phyloP scores from a whole-genome alignment of 2,797 vertebrate species.

The Xenops minutus region DNA sequence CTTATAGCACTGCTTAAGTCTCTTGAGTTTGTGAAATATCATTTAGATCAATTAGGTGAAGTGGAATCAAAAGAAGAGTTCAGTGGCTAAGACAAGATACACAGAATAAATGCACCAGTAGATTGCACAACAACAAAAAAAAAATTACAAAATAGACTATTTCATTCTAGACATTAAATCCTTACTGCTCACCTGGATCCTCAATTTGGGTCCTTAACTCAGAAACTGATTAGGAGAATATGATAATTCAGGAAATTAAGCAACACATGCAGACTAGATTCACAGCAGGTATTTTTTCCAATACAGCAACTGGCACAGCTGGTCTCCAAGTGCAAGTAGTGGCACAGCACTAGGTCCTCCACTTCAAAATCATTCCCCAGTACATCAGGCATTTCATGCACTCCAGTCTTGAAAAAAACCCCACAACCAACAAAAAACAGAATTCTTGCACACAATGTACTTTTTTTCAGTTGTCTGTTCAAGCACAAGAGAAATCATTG shows the following conservation, averaged over 20 bases:
- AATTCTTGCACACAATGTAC: neutral
- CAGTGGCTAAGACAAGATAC: slow-evolving; percentile 34
- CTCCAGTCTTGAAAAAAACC: slow-evolving; percentile 3
- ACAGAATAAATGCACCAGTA: neutral
- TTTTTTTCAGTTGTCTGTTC: slow-evolving; percentile 18
- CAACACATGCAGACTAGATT: slow-evolving; percentile 68
- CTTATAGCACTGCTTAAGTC: slow-evolving; percentile 41
- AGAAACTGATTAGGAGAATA: slow-evolving; percentile 74
- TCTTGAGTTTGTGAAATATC: slow-evolving; percentile 57
- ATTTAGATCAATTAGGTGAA: slow-evolving; percentile 71
- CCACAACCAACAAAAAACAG: neutral
- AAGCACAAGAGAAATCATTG: neutral
- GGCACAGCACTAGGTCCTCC: slow-evolving; percentile 70
- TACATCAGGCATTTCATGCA: slow-evolving; percentile 45
- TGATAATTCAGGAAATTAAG: slow-evolving; percentile 77
- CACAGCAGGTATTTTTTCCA: slow-evolving; percentile 70
- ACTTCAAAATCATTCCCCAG: slow-evolving; percentile 75
- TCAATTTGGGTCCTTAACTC: slow-evolving; percentile 65
- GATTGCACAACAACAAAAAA: neutral
- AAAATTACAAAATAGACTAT: slow-evolving; percentile 25
- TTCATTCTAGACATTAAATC: slow-evolving; percentile 56
- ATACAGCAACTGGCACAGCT: slow-evolving; percentile 75
- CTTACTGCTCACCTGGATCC: slow-evolving; percentile 64
- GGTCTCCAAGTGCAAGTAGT: slow-evolving; percentile 68
- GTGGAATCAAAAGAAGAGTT: slow-evolving; percentile 53